Evolutionary conservation across 1,140 invertebrate genomes (phyloP), one percentile per base, ranked within the genome.

Genomic region (Brachionus plicatilis): DNA sequence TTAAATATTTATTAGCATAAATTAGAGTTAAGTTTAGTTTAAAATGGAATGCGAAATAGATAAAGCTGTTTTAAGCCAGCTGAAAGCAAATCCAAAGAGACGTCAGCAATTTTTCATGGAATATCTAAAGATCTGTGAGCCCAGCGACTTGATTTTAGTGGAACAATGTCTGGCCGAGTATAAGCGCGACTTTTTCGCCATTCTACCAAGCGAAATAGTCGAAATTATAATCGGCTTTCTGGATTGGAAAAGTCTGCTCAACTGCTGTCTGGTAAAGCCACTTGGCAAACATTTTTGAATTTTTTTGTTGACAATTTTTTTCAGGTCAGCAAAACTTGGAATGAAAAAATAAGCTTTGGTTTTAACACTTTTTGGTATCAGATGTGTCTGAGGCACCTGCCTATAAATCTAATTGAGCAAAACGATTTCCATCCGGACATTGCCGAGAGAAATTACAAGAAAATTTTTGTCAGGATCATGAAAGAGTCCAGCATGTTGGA

Each of bases 21-120:
- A 60, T 60, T 60, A 24, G 33, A n/a, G 1, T 29, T 29, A 3
- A n/a, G 27, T 68, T 29, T 68, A 37, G 20, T 33, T 68, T 33
- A 68, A 75, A 75, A 75, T 75, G 70, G 70, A 75, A 75, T 24
- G 41, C 20, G 37, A 41, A 43, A 75, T 43, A 43, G 33, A 75
- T 33, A 68, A 14, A 68, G 27, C 27, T 33, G 29, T 68, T 20
- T 75, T 75, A 24, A 20, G 14, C 17, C 14, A 45, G 11, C 20
- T 75, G 17, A 75, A 75, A 75, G 41, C 33, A 24, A 20, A 75
- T 20, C 20, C 14, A 11, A 20, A 75, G 5, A 9, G 37, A 11
- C 72, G 72, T 20, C 27, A n/a, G 9, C 4, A 50, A n/a, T 82
- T 82, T 47, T 27, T 82, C n/a, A 47, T 65, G n/a, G 60, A 82